These are phyloP conservation scores for Neosilurus hyrtlii DNA, from an alignment of 2,797 vertebrate species.

Conservation along the genomic window DNA sequence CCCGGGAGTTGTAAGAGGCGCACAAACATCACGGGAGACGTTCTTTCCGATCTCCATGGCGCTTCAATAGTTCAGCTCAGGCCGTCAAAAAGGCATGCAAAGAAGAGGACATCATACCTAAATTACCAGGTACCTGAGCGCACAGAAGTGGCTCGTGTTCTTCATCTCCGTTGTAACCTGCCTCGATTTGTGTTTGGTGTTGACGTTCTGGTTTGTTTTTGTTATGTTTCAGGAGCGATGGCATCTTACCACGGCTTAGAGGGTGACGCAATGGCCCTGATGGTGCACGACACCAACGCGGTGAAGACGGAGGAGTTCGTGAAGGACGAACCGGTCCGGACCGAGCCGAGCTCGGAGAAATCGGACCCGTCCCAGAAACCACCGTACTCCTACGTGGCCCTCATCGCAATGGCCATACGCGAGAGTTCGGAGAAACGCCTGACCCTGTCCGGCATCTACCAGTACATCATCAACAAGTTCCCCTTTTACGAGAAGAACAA, in stretches of 20 bases:
- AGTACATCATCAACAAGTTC: conserved; percentile 96
- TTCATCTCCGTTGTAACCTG: conserved; percentile 38
- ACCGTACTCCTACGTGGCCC: conserved; percentile 95
- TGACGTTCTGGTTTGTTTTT: conserved; percentile 63
- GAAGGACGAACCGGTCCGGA: conserved; percentile 80
- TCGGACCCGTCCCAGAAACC: conserved; percentile 95
- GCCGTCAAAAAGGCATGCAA: conserved; percentile 41
- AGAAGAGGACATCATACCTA: conserved; percentile 46
- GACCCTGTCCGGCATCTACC: conserved; percentile 95
- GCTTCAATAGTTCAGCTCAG: conserved; percentile 12
- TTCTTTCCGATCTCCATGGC: conserved; percentile 17
- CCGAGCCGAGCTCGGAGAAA: conserved; percentile 80
- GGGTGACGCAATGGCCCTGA: conserved; percentile 80
- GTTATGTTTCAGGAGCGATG: conserved; percentile 79
- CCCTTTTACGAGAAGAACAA: conserved; percentile 99
- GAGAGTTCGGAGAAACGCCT: conserved; percentile 95
- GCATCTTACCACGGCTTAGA: conserved; percentile 87
- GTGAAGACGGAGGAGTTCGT: conserved; percentile 78
- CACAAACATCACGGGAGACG: not conserved
- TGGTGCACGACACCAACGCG: conserved; percentile 83
- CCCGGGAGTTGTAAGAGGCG: not conserved
- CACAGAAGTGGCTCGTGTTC: conserved; percentile 4
- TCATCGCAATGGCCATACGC: conserved; percentile 97
- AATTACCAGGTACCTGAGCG: conserved; percentile 47
- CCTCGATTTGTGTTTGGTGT: conserved; percentile 57